Evolutionary conservation across 2,797 vertebrate genomes (phyloP).

Genomic region (Sternotherus odoratus): DNA sequence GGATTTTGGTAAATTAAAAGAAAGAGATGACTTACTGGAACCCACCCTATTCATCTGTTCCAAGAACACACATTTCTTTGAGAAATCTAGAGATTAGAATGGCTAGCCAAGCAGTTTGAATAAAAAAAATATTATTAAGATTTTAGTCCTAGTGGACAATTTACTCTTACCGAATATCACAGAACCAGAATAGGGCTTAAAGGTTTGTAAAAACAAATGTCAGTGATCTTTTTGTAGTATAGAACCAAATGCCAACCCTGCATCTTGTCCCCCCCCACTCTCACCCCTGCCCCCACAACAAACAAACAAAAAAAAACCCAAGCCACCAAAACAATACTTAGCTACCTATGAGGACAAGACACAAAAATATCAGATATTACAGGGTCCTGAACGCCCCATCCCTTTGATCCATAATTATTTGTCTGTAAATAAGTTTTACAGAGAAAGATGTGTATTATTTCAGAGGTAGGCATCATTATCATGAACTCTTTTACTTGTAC

Average conservation of each 20-base stretch:
- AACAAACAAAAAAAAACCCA: too few species aligned
- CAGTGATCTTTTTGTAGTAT: not conserved
- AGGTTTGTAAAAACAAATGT: fast-evolving
- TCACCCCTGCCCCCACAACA: too few species aligned
- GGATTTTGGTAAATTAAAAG: not conserved
- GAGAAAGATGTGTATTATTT: not conserved
- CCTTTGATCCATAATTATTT: not conserved
- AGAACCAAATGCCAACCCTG: not conserved
- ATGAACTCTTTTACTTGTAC: not conserved
- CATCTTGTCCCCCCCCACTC: not conserved
- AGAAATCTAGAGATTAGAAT: not conserved
- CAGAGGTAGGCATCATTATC: not conserved
- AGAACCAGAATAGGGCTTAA: fast-evolving
- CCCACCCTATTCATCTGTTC: not conserved
- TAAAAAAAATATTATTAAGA: not conserved
- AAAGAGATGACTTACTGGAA: not conserved
- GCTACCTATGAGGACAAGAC: not conserved
- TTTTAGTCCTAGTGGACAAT: fast-evolving
- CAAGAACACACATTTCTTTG: not conserved
- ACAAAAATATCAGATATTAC: not conserved
- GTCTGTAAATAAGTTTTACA: not conserved
- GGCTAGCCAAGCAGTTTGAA: not conserved
- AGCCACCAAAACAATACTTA: not conserved
- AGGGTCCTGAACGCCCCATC: not conserved
- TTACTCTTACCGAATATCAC: fast-evolving